These are phyloP conservation scores for Myiozetetes cayanensis DNA, from an alignment of 2,113 vertebrate species.

Conservation along the genomic window DNA sequence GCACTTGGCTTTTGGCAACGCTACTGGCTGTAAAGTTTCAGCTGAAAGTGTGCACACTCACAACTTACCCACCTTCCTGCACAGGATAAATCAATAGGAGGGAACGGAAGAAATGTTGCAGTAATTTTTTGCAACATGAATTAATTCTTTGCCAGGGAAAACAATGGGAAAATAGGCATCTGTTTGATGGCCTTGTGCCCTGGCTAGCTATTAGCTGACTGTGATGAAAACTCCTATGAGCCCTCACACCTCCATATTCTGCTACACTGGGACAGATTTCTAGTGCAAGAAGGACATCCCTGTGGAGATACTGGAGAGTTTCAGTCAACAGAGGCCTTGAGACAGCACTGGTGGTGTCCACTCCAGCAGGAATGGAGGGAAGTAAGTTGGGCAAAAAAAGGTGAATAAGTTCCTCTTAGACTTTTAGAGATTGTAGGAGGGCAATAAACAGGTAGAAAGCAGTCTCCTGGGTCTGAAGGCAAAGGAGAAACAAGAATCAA, in stretches of 20 bases:
- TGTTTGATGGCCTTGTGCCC: not conserved
- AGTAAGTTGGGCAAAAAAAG: not conserved
- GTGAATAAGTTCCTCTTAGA: not conserved
- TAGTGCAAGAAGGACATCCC: not conserved
- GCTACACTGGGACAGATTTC: not conserved
- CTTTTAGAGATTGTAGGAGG: not conserved
- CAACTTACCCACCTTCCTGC: not conserved
- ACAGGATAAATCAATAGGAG: not conserved
- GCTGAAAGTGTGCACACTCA: not conserved
- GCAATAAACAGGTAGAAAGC: not conserved
- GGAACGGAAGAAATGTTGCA: not conserved
- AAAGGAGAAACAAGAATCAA: not conserved
- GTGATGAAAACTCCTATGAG: not conserved
- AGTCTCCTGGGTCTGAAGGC: not conserved
- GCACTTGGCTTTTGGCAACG: not conserved
- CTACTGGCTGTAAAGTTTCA: not conserved
- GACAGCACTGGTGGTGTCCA: not conserved
- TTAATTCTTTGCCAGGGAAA: constrained; percentile 1
- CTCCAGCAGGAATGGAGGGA: not conserved
- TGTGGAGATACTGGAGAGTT: rapidly evolving
- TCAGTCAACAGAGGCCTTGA: not conserved
- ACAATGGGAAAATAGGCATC: not conserved
- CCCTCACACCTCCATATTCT: not conserved
- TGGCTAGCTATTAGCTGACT: not conserved
- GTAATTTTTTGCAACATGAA: not conserved